Conservation (phyloP, 2,888 invertebrate species). For the Meliscaeva auricollis region DNA sequence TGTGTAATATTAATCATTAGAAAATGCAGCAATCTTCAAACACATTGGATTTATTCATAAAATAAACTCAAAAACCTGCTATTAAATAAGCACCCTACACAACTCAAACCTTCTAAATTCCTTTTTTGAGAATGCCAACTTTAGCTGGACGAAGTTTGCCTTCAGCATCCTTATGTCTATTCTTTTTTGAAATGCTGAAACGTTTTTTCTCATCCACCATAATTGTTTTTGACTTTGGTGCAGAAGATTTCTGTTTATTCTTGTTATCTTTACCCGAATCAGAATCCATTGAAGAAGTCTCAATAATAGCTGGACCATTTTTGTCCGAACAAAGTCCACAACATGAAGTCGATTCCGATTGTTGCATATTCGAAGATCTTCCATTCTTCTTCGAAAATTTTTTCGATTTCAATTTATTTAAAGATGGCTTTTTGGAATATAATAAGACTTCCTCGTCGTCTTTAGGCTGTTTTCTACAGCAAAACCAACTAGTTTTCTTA, state of each 20-base stretch:
- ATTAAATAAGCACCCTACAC: not conserved
- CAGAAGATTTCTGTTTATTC: constrained; percentile 3
- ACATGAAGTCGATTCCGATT: constrained; percentile 22
- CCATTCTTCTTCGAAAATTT: constrained; percentile 1
- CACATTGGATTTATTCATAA: not conserved
- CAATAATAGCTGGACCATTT: constrained; percentile 52
- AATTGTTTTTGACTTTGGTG: not conserved
- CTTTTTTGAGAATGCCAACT: constrained; percentile 31
- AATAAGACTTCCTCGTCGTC: constrained; percentile 39
- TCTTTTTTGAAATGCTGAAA: constrained; percentile 48
- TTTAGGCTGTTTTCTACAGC: constrained; percentile 23
- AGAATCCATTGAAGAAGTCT: constrained; percentile 59
- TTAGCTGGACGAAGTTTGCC: not conserved
- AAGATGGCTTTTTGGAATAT: not conserved
- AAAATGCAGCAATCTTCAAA: too few species aligned
- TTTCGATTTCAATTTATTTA: constrained; percentile 18
- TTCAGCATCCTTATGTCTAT: constrained; percentile 1
- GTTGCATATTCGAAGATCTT: not conserved
- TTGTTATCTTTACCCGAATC: constrained; percentile 51
- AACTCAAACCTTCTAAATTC: not conserved
- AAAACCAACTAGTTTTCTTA: constrained; percentile 23
- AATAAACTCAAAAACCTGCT: not conserved
- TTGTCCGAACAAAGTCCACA: constrained; percentile 32
- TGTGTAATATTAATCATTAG: too few species aligned
- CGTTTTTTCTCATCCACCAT: constrained; percentile 55